Evolutionary conservation across 2,888 invertebrate genomes (phyloP).

Genomic region (Chloroclystis v-ata): DNA sequence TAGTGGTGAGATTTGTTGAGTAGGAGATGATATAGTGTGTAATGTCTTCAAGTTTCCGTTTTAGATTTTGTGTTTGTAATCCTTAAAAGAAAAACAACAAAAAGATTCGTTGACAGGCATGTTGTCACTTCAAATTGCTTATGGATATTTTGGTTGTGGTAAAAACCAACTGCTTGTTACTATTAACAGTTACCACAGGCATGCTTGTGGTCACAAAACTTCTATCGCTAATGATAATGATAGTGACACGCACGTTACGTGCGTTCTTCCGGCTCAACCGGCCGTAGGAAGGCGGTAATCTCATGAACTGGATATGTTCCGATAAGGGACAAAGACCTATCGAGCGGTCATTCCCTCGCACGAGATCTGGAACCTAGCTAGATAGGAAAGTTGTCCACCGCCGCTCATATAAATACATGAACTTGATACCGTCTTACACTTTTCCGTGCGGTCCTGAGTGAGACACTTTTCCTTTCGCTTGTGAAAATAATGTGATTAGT

Average conservation of each 20-base stretch:
- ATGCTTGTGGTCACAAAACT: conserved; percentile 3
- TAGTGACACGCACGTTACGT: conserved; percentile 25
- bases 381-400: conserved; percentile 61
- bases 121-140: no score
- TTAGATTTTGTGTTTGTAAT: no score
- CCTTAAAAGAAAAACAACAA: no score
- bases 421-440: conserved; percentile 69
- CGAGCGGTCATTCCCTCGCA: conserved; percentile 64
- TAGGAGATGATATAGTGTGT: no score
- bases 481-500: conserved; percentile 54
- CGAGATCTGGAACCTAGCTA: conserved; percentile 59
- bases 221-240: conserved; percentile 3
- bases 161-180: no score
- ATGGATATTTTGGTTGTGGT: no score
- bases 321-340: conserved; percentile 73
- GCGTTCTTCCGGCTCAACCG: conserved; percentile 36
- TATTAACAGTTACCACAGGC: background rate
- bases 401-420: conserved; percentile 71
- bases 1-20: no score
- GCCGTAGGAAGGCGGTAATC: conserved; percentile 45
- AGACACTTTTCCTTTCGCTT: conserved; percentile 66
- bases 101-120: no score
- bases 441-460: conserved; percentile 55
- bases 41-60: no score
- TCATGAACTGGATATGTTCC: conserved; percentile 61